Conservation (phyloP, 2,797 vertebrate genomes). For the Phalloptychus januarius region DNA sequence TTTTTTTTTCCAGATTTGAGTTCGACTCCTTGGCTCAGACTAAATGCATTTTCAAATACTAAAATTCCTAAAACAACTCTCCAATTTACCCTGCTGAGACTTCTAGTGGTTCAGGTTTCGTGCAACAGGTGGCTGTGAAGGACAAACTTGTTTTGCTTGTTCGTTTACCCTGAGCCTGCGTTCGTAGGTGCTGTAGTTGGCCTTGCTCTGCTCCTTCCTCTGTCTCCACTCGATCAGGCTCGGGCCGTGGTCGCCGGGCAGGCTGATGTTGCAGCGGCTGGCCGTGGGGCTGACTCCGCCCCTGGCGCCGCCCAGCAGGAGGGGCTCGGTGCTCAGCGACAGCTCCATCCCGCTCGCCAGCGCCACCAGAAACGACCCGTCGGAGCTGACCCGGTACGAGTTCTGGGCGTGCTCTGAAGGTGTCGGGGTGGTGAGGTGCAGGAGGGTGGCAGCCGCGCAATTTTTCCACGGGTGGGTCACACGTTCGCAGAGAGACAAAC, state of each 20-base stretch:
- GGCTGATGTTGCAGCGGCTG: conserved; percentile 96
- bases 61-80: not conserved
- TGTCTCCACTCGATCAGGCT: conserved; percentile 98
- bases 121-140: not conserved
- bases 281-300: conserved; percentile 93
- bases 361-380: conserved; percentile 91
- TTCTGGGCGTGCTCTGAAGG: conserved; percentile 80
- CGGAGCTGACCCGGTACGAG: conserved; percentile 92
- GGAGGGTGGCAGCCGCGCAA: not conserved
- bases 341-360: conserved; percentile 98
- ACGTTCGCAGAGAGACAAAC: conserved; percentile 12
- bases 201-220: conserved; percentile 94
- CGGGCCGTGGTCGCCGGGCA: conserved; percentile 94
- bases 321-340: conserved; percentile 91
- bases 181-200: conserved; percentile 94
- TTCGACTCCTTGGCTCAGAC: too few relatives aligned
- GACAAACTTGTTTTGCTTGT: too few relatives aligned
- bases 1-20: too few relatives aligned
- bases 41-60: too few relatives aligned
- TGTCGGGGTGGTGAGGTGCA: not conserved
- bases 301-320: conserved; percentile 81
- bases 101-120: too few relatives aligned
- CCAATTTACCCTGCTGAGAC: not conserved
- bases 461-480: not conserved
- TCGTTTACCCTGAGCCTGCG: conserved; percentile 92